Evolutionary conservation across 2,797 vertebrate species (phyloP), one percentile per base, ranked within the genome.

Genomic region (Nyctalus aviator): DNA sequence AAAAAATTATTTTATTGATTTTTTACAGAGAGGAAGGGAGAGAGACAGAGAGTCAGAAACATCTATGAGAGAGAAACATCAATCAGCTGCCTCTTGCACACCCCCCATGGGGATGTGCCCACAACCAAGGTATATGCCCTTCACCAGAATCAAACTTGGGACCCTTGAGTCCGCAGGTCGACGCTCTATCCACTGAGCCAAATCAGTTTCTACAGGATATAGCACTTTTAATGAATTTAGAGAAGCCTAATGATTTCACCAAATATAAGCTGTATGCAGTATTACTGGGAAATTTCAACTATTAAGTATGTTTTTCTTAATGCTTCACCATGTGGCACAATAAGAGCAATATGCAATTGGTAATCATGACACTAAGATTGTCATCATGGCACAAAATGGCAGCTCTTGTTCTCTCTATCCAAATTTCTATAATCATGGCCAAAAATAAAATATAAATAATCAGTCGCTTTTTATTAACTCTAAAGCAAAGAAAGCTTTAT

Each of bases 201-300:
- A 44, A 44, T 44, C 44, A 44, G 44, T 44, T 44, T 44, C 44
- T 9, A 44, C 72, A 46, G 44, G 88, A 62, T 92, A 88, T 3
- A 66, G 20, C 23, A 73, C 64, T 91, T 93, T 91, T 86, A 89
- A 95, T 95, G 95, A 93, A 90, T 83, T 93, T 92, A 91, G 64
- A 83, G 55, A 95, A 71, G 53, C 48, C 62, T 57, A 71, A 90
- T 81, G 79, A 95, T 78, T 78, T 88, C 46, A 90, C 73, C 30
- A 82, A 88, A 59, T 59, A 75, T 23, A 83, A 96, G 87, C 2
- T 57, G 4, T 11, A 95, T 6, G 8, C 20, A 62, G 23, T 75
- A 30, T 53, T 62, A 75, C 37, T 6, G 84, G 77, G 53, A 95
- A 68, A 88, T 69, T 75, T 78, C 59, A 66, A 41, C 64, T 90